Evolutionary conservation across 53 echinoderm and acorn worm genomes (phyloP), one percentile per base, ranked within the genome.

Genomic region (Echinometra lucunter): DNA sequence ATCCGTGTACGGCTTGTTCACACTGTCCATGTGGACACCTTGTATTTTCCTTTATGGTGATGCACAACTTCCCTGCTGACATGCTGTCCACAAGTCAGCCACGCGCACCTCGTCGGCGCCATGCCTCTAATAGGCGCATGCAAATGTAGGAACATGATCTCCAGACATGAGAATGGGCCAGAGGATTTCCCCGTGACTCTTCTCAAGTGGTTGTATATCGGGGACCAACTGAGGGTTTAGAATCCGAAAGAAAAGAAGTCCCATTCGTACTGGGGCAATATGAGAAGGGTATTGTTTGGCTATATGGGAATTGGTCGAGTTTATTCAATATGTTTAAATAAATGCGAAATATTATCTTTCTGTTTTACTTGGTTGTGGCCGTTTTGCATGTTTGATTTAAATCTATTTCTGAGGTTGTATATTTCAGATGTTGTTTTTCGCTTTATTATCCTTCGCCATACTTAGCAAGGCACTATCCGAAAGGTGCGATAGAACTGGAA

Each of bases 191-290:
- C 3, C 28, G 85, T 85, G 19, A 49, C 3, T 23, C 81, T 49
- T 49, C 30, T 47, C 47, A 85, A 85, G 47, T 49, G 85, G n/a
- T n/a, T n/a, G 27, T 45, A 85, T 85, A 49, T 85, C 28, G 12
- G n/a, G 45, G 47, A 49, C 85, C 78, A 25, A 47, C 27, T 49
- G 85, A 49, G 12, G 47, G 16, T n/a, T 49, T 49, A 85, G 28
- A 27, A 85, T 85, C 85, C 85, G 85, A 85, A 85, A 85, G 47
- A 53, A n/a, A 85, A 45, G 85, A 49, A 49, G 85, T 49, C 49
- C 49, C 28, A n/a, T 49, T 49, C 49, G 38, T 12, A 49, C 28
- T 42, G 25, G 49, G 45, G 85, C 49, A 85, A 85, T 85, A 47
- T 49, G 45, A 85, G 85, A 49, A 8, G 85, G 11, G n/a, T 45